A percentile compares a stretch with the other conserved stretches of the same genome.
Conservation (phyloP, 2,797 vertebrate genomes). For the Sciurus carolinensis region DNA sequence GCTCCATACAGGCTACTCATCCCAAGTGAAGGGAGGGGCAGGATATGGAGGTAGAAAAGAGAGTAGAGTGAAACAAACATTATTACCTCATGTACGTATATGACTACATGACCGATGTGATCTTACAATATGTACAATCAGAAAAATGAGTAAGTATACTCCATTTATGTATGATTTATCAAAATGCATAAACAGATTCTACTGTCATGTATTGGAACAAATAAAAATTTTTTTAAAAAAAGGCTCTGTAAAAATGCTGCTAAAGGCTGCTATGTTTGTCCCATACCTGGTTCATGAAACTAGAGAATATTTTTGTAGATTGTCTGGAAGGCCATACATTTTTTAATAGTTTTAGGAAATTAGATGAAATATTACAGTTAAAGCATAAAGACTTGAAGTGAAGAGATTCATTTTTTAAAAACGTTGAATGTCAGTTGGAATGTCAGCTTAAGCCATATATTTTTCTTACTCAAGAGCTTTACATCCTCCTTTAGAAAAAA, state of each 20-base stretch:
- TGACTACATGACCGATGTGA: too few relatives aligned
- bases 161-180: too few relatives aligned
- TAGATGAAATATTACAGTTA: background rate
- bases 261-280: background rate
- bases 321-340: background rate
- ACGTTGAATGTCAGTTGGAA: background rate
- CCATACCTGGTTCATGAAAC: background rate
- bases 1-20: background rate
- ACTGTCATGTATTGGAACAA: too few relatives aligned
- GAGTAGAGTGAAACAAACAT: too few relatives aligned
- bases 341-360: background rate
- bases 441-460: background rate
- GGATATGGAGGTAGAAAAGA: too few relatives aligned
- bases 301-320: background rate
- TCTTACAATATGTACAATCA: too few relatives aligned
- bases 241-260: background rate
- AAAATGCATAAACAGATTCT: too few relatives aligned
- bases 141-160: too few relatives aligned
- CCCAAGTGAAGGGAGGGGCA: background rate
- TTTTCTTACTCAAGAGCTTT: background rate
- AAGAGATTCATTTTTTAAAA: background rate
- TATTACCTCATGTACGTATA: too few relatives aligned
- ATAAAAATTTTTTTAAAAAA: background rate
- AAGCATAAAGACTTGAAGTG: background rate
- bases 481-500: background rate